Evolutionary conservation across 2,888 invertebrate species (phyloP), one percentile per base, ranked within the genome.

Genomic region (Lordiphosa fenestrarum): DNA sequence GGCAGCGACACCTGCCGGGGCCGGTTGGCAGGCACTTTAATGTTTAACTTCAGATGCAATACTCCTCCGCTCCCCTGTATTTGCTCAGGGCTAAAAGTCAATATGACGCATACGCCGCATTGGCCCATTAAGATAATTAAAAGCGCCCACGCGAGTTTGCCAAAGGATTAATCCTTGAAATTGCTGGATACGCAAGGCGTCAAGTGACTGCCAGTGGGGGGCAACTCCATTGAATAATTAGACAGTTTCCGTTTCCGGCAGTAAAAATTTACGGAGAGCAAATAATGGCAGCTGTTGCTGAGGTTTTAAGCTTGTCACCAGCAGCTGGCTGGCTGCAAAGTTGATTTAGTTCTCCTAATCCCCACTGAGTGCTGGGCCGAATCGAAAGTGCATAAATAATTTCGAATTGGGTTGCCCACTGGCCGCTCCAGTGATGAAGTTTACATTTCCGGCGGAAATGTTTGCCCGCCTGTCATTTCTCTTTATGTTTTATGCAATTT

Each of bases 81-180:
- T 57, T 60, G 51, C 46, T 62, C 40, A 30, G 54, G 38, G 54
- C 44, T 60, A 51, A 57, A 40, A 71, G 78, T 69, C 78, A 73
- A 78, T 71, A 68, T 72, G 35, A 51, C 69, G 48, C 70, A 74
- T 60, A 66, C 64, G 66, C 72, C 60, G 52, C 51, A 57, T 63
- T 55, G 64, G 57, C 51, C 56, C 71, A 77, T 75, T 75, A 75
- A 51, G 65, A 75, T 78, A 78, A 78, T 78, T 82, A 81, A 77
- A 81, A 66, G 60, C 50, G 41, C 37, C 41, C 42, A 48, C 38
- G 39, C 52, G 40, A 54, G 44, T 56, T 33, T 35, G 40, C 41
- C 36, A 47, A 56, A 42, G 53, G 66, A 60, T 73, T 62, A 58
- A 47, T 59, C 58, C 53, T 63, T 59, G 47, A 49, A 60, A 41